Conservation (phyloP, 2,113 vertebrate genomes). For the Tachysurus vachellii region DNA sequence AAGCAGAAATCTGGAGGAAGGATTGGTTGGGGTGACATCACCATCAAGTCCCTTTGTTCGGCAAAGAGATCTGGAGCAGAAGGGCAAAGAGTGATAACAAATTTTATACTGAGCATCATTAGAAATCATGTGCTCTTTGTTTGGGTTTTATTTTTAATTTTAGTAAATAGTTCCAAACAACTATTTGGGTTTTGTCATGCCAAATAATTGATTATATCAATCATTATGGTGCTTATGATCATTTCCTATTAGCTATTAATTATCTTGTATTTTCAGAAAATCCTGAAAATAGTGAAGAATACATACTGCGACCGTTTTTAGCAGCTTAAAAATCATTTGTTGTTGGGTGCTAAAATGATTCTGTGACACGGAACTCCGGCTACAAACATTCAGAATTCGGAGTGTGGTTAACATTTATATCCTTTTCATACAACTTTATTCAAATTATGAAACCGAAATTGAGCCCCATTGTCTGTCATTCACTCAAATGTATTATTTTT, state of each 20-base stretch:
- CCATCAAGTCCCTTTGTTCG: neutral
- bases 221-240: neutral
- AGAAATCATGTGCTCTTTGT: neutral
- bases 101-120: neutral
- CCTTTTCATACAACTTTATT: constrained; percentile 23
- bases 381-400: neutral
- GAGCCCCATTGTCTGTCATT: neutral
- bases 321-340: neutral
- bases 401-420: neutral
- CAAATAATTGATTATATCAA: neutral
- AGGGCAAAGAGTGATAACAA: neutral
- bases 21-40: too few relatives aligned
- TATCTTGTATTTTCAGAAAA: neutral
- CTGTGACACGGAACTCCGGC: neutral
- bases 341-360: neutral
- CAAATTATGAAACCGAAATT: neutral
- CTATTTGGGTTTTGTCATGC: neutral
- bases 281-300: neutral
- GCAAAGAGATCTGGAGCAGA: neutral
- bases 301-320: neutral
- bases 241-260: neutral
- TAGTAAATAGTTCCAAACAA: neutral
- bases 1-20: too few relatives aligned
- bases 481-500: neutral
- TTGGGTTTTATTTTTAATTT: neutral